Evolutionary conservation across 2,113 vertebrate species (phyloP), one percentile per base, ranked within the genome.

Genomic region (Hypocryptadius cinnamomeus): DNA sequence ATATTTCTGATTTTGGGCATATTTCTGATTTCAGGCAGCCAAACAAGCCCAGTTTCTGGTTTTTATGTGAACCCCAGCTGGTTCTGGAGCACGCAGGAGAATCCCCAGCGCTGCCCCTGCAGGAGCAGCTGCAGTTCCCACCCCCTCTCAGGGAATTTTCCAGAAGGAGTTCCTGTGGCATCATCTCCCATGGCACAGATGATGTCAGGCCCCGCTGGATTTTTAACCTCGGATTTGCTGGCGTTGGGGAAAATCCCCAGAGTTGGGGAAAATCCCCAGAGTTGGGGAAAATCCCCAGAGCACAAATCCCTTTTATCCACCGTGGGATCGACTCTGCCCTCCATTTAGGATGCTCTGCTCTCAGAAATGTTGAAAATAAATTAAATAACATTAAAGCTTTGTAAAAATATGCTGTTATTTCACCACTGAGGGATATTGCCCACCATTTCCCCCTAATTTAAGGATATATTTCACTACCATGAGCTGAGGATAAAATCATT

Each of bases 321-420:
- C 2, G n/a, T 4, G 61, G 31, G 37, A 66, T 22, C 19, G 4
- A 19, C 47, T 7, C 4, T 56, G 27, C 21, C 79, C 47, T 22
- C 35, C 22, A 1, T 31, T 48, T 4, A 8, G 63, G 37, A 13
- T 1, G 47, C 8, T 19, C 42, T 31, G 7, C 60, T 5, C 54
- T 18, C 73, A 57, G 28, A 27, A 65, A 24, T 1, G 17, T 10
- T 7, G 18, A 3, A 39, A 74, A 15, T 39, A 11, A 28, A 64
- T 47, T 15, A 44, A 92, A 72, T 7, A 21, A 72, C 11, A 15
- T 45, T 13, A 22, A 68, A 48, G 28, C 35, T 56, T 9, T 1
- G 0, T 33, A 31, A 79, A 79, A 72, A 63, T 0, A 9, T 0
- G 1, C 5, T 18, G 6, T 59, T 17, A 2, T 37, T 70, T 50